Base-by-base conservation (phyloP, 2,113 vertebrate genomes). In the Strix uralensis region DNA sequence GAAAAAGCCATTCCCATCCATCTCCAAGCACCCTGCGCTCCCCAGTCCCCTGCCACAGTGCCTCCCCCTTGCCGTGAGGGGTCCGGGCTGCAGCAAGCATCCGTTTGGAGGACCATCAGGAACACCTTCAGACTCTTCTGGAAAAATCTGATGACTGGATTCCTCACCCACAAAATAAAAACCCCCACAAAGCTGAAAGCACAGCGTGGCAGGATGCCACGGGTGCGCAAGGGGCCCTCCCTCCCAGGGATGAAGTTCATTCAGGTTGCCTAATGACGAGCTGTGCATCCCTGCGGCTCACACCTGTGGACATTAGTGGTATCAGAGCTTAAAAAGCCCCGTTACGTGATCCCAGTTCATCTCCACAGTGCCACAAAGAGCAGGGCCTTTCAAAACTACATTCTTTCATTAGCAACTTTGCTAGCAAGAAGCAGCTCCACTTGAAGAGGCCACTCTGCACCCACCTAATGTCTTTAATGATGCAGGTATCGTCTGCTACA, bases 41-140 rank as follows among this genome's bases (percentile, higher is more conserved):
- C 62, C 30, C 1, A 1, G 18, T 2, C 30, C 46, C 42, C n/a
- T 22, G 21, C 10, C 61, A 26, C 1, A 0, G 13, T 5, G 38
- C 17, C 10, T 65, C 7, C 47, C 23, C 16, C 44, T 58, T 2
- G 1, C 18, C 15, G 1, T 4, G 12, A 88, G 27, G 5, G 15
- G 13, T 49, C 23, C 3, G 4, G 57, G 55, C 27, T 52, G 30
- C 63, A 46, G 32, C 1, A 1, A 67, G 20, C 38, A 40, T n/a
- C n/a, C 2, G 0, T 58, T 36, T 36, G 26, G 44, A 87, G 25
- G 22, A 34, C 15, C 57, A 40, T 29, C 36, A 75, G 42, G 32
- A 88, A 59, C 32, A 63, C 9, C n/a, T n/a, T 7, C 17, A 61
- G 81, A 34, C 30, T 34, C 11, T 46, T 57, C 30, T 17, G 40